These are phyloP conservation scores for Chaetorhynchus papuensis DNA, from an alignment of 2,113 vertebrate species.

Conservation along the genomic window DNA sequence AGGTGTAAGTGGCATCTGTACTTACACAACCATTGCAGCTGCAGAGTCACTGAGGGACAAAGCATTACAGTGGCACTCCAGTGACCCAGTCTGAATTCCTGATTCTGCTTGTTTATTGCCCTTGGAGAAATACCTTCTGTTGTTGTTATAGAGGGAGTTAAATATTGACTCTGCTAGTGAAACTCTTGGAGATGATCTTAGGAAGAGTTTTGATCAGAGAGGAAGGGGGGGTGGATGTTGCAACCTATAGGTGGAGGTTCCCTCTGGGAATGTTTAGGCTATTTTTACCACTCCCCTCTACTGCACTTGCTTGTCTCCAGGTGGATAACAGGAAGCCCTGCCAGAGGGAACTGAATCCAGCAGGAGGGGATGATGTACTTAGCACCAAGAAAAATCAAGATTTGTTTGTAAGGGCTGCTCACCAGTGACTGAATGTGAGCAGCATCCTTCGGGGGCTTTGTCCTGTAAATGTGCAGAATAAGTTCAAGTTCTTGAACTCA, in stretches of 20 bases:
- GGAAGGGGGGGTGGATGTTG: not conserved
- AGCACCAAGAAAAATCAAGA: not conserved
- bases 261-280: not conserved
- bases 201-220: not conserved
- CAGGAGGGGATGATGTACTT: not conserved
- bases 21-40: not conserved
- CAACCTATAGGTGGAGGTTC: not conserved
- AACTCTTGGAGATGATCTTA: not conserved
- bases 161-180: not conserved
- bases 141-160: not conserved
- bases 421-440: not conserved
- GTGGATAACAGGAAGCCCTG: not conserved
- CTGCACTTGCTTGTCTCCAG: rapidly evolving
- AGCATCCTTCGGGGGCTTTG: not conserved
- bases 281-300: not conserved
- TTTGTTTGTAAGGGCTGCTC: not conserved
- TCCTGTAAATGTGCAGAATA: not conserved
- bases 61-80: not conserved
- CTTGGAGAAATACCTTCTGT: not conserved
- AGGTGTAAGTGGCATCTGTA: not conserved
- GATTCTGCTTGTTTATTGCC: not conserved
- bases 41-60: not conserved
- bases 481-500: not conserved
- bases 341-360: not conserved
- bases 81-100: not conserved